Base-by-base conservation (phyloP, 2,888 invertebrate genomes). In the Dolomedes plantarius region DNA sequence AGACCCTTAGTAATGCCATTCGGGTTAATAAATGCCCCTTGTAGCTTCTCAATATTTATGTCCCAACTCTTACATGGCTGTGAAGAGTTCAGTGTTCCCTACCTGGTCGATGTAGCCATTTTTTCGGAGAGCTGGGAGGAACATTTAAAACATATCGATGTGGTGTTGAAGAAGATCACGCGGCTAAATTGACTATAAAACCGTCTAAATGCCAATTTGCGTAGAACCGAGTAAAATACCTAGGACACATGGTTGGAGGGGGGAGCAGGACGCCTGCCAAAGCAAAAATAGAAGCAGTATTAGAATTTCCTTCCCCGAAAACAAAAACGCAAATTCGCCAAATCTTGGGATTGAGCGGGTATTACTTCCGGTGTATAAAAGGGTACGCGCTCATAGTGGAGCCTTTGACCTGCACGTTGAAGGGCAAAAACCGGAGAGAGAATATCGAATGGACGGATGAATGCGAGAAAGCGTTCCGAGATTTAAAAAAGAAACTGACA, bases 311-410 rank as follows among this genome's bases (percentile, higher is more conserved):
- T 28, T 36, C 11, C 0, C 62, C 62, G 1, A 5, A 46, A 3
- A 32, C 19, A 9, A 73, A 62, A 62, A 62, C 73, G 9, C 62
- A 73, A 32, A 23, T 73, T 0, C 16, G 62, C 7, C 1, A 5
- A 1, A 62, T 62, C 23, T 32, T 31, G 13, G 73, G 36, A 13
- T 19, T 3, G 29, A 16, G 41, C 6, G 73, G 79, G 16, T 78
- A 68, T 36, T 82, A 88, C 31, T 7, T 80, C 16, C 32, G 75
- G 27, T 56, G 27, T 19, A 50, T 73, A 36, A 32, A n/a, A 19
- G 32, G n/a, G 1, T 68, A 36, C 23, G 32, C 68, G 7, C 6
- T n/a, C 11, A 13, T 67, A 3, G 67, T 27, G 23, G 72, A 13
- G 7, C 46, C 46, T 11, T 28, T 72, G 23, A 72, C 50, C 13